A percentile compares a stretch with the other conserved stretches of the same genome.
Conservation (phyloP, 2,113 vertebrate genomes). For the Bungarus multicinctus region DNA sequence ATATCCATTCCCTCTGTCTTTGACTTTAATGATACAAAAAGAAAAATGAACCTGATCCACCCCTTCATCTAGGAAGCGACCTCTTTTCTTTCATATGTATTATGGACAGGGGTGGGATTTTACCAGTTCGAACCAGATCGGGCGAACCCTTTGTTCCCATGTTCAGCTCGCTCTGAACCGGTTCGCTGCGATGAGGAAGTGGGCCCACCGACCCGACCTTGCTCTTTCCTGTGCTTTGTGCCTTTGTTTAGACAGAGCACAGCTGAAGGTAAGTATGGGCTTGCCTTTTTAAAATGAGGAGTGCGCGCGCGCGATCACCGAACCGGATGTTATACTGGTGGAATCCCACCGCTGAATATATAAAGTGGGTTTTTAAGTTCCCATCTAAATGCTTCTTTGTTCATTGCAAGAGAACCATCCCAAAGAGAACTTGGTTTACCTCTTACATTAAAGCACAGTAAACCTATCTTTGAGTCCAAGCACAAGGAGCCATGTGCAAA, state of each 20-base stretch:
- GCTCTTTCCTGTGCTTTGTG: no score
- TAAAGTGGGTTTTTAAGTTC: not conserved
- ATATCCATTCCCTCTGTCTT: not conserved
- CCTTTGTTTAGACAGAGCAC: no score
- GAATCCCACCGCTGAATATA: not conserved
- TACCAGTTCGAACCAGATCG: no score
- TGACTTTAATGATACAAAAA: not conserved
- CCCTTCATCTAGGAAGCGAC: not conserved
- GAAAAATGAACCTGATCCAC: not conserved
- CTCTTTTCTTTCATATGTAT: not conserved
- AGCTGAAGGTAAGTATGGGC: no score
- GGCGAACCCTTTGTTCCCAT: no score
- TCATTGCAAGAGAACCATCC: not conserved
- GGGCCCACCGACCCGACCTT: no score
- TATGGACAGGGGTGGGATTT: not conserved
- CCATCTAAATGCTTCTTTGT: not conserved
- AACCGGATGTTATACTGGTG: no score
- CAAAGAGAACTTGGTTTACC: not conserved
- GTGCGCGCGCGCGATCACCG: no score
- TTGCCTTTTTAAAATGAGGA: no score
- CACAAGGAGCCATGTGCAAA: not conserved
- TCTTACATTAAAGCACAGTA: not conserved
- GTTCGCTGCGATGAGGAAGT: no score
- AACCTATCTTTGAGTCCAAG: not conserved
- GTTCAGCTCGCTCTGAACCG: no score